Evolutionary conservation across 1,140 invertebrate species (phyloP).

Genomic region (Berghia stephanieae): DNA sequence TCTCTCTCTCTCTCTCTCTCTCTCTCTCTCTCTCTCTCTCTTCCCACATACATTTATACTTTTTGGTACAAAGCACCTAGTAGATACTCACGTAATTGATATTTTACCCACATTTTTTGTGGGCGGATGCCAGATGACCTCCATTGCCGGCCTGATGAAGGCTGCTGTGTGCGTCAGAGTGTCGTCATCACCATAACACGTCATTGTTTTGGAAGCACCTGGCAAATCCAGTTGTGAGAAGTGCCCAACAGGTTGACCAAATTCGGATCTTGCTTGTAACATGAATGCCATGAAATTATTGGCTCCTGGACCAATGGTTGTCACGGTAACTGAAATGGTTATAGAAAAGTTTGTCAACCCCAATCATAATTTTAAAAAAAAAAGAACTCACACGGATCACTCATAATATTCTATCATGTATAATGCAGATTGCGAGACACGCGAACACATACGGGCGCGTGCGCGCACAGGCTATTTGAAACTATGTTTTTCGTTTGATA

Average conservation of each 20-base stretch:
- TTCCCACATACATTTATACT: background rate
- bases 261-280: constrained; percentile 32
- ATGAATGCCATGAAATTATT: constrained; percentile 35
- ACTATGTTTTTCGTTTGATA: too few relatives aligned
- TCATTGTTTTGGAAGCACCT: constrained; percentile 27
- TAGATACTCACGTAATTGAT: constrained; percentile 28
- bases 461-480: too few relatives aligned
- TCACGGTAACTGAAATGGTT: constrained; percentile 28
- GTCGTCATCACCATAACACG: constrained; percentile 30
- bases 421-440: background rate
- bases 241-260: constrained; percentile 15
- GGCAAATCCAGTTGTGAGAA: constrained; percentile 25
- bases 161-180: constrained; percentile 36
- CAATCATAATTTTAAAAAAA: too few relatives aligned
- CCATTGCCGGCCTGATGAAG: constrained; percentile 28
- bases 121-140: constrained; percentile 35
- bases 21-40: background rate
- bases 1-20: background rate
- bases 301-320: constrained; percentile 1
- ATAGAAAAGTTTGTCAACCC: background rate
- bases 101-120: constrained; percentile 27
- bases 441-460: constrained; percentile 2
- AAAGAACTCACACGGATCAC: too few relatives aligned
- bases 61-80: background rate
- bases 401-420: too few relatives aligned